Base-by-base conservation (phyloP, 2,797 vertebrate species). In the Poecilia gillii region DNA sequence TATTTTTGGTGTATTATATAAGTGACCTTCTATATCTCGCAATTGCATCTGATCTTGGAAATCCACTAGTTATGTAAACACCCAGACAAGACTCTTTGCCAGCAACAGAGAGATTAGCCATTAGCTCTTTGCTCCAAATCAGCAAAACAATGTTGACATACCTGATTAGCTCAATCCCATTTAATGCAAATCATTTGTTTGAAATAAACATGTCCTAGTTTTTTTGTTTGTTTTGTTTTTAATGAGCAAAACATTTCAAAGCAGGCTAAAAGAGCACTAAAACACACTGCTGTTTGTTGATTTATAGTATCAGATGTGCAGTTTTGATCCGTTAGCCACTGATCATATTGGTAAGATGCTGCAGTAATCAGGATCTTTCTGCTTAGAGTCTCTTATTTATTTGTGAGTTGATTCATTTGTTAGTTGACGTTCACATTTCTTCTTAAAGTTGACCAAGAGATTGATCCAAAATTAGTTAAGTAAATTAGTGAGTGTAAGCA, bases 1-100 rank as follows among this genome's bases (percentile, higher is more conserved):
- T 77, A 39, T 83, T 86, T n/a, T 77, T 83, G 80, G 90, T 86
- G 85, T 66, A 82, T 93, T 93, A 91, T 62, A 47, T 91, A 94
- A 93, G 75, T 31, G 39, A 46, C 73, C 80, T 55, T 85, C 87
- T 85, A 81, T 79, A 83, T 76, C 77, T 82, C 72, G 55, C 72
- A 28, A 84, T 47, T 79, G 39, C 47, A 75, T 31, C 86, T 36
- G 80, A 85, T 72, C 82, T 87, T 64, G 62, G 76, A 89, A 90
- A 82, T 80, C 81, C 80, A 85, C 72, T 39, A 49, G 87, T 77
- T 83, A 84, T 72, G 70, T 77, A 90, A 92, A 68, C 57, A 74
- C 51, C 53, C 62, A 4, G 3, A 71, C 36, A 53, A 62, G 70
- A 80, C 73, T 57, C 1, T n/a, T 14, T 57, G 53, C 25, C 59